These are phyloP conservation scores for Tinea semifulvella DNA, from an alignment of 2,888 invertebrate species.

Conservation along the genomic window DNA sequence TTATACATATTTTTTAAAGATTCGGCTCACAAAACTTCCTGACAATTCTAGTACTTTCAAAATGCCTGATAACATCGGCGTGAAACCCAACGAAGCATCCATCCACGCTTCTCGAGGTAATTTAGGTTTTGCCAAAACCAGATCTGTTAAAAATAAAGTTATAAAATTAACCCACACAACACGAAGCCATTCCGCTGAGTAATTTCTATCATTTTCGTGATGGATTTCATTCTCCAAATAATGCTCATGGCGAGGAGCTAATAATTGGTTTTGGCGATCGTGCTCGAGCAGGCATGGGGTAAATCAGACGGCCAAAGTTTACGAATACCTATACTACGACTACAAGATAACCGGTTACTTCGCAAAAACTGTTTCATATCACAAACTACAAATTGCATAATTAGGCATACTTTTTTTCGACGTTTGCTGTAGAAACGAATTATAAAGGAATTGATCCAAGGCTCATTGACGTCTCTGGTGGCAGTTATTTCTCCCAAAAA, in stretches of 20 bases:
- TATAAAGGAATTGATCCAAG: too few species aligned
- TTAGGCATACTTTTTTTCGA: too few species aligned
- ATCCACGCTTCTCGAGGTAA: conserved; percentile 7
- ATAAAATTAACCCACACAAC: conserved; percentile 1
- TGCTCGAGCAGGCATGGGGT: not conserved
- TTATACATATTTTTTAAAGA: too few species aligned
- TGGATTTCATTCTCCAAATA: conserved; percentile 45
- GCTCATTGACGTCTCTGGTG: too few species aligned
- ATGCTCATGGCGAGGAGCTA: conserved; percentile 36
- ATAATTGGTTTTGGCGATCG: conserved; percentile 36
- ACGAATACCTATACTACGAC: conserved; percentile 38
- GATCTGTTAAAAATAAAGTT: conserved; percentile 13
- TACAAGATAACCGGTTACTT: conserved; percentile 43
- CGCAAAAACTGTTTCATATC: conserved; percentile 2
- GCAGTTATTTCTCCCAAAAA: too few species aligned
- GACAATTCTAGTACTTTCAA: conserved; percentile 7
- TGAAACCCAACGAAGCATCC: conserved; percentile 11
- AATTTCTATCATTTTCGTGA: conserved; percentile 50
- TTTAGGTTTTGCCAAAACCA: conserved; percentile 14
- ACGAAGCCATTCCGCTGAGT: conserved; percentile 23
- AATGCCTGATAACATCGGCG: conserved; percentile 8
- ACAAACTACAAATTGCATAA: too few species aligned
- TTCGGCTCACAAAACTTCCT: conserved; percentile 2
- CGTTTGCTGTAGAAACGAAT: too few species aligned
- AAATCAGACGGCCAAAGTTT: conserved; percentile 17